phyloP scores from a whole-genome alignment of 2,113 vertebrate species.

The Capreolus pygargus region DNA sequence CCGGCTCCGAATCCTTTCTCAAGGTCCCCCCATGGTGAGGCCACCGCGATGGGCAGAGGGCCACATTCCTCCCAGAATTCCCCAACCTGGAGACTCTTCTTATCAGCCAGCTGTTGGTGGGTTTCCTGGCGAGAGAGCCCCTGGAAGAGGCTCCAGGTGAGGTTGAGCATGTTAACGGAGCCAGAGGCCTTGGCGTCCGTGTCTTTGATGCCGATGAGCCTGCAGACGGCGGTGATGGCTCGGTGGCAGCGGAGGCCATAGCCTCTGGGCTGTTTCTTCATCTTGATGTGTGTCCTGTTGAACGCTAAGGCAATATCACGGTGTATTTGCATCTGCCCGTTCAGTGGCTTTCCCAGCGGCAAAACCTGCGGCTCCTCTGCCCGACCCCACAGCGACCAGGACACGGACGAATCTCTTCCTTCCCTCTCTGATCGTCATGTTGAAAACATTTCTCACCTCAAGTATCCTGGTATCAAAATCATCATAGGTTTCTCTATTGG shows the following conservation, averaged over 20 bases:
- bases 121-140: conserved; percentile 83
- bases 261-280: conserved; percentile 93
- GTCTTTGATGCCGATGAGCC: too few relatives aligned
- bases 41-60: conserved; percentile 88
- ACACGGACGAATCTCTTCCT: conserved; percentile 90
- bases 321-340: conserved; percentile 87
- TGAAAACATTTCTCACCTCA: conserved; percentile 93
- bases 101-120: conserved; percentile 88
- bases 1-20: conserved; percentile 79
- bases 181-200: too few relatives aligned
- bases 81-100: conserved; percentile 90
- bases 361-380: conserved; percentile 94
- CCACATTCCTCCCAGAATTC: conserved; percentile 90
- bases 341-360: conserved; percentile 93
- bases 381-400: conserved; percentile 92
- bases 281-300: conserved; percentile 90
- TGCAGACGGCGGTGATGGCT: too few relatives aligned
- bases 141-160: too few relatives aligned
- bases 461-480: conserved; percentile 93
- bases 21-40: conserved; percentile 78
- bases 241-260: too few relatives aligned
- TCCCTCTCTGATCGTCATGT: conserved; percentile 96
- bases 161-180: too few relatives aligned
- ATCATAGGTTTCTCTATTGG: conserved; percentile 93
- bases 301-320: conserved; percentile 90